phyloP scores from a whole-genome alignment of 2,888 invertebrate genomes.

The Drosophila prostipennis region DNA sequence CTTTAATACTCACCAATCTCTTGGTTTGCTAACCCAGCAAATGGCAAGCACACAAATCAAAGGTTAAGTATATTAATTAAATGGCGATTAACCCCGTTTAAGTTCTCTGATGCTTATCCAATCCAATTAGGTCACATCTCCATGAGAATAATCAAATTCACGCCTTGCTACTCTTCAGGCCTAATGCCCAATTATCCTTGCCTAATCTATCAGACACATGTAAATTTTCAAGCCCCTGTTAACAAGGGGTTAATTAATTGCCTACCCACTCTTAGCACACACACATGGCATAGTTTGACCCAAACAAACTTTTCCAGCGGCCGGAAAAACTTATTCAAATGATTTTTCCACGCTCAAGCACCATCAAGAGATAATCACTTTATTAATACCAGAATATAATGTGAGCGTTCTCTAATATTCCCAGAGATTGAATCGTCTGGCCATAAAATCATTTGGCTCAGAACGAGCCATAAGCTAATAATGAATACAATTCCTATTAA shows the following conservation, averaged over 20 bases:
- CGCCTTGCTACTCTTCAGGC: conserved; percentile 34
- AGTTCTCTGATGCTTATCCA: conserved; percentile 11
- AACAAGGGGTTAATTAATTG: conserved; percentile 36
- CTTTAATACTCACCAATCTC: background rate
- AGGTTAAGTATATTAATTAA: conserved; percentile 26
- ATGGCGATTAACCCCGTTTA: conserved; percentile 17
- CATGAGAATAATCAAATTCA: conserved; percentile 25
- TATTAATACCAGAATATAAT: conserved; percentile 18
- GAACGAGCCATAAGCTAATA: conserved; percentile 41
- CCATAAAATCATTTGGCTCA: conserved; percentile 36
- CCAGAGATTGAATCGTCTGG: conserved; percentile 18
- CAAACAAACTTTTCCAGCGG: background rate
- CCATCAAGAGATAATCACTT: conserved; percentile 25
- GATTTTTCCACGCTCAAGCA: conserved; percentile 24
- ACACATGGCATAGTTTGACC: conserved; percentile 9
- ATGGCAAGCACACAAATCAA: background rate
- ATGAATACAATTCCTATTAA: conserved; percentile 40
- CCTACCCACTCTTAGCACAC: conserved; percentile 10
- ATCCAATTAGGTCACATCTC: conserved; percentile 20
- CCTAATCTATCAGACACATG: conserved; percentile 34
- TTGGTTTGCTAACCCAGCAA: background rate
- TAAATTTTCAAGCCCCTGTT: conserved; percentile 33
- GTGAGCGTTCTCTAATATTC: conserved; percentile 13
- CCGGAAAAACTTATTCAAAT: conserved; percentile 17
- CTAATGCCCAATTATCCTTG: conserved; percentile 34